A percentile compares a stretch with the other conserved stretches of the same genome.
These are phyloP conservation scores for Bellardia bayeri DNA, from an alignment of 2,888 invertebrate species.

Conservation along the genomic window DNA sequence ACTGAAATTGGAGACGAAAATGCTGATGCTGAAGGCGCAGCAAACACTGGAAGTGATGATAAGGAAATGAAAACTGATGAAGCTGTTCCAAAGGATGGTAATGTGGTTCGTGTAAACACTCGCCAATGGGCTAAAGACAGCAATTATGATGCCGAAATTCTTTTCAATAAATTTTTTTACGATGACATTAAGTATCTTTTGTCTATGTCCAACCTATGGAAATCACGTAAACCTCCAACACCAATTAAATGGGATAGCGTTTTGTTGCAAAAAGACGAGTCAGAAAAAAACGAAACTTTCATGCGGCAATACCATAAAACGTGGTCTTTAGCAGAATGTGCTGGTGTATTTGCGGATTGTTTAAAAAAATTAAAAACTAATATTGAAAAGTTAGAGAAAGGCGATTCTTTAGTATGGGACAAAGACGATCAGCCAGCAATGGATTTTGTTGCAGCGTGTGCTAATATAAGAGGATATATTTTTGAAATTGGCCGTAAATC, in stretches of 20 bases:
- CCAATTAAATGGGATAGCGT: constrained; percentile 90
- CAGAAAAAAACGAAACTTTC: constrained; percentile 77
- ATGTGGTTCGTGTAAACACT: constrained; percentile 89
- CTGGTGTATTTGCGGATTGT: constrained; percentile 89
- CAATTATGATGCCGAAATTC: constrained; percentile 92
- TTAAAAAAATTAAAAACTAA: constrained; percentile 87
- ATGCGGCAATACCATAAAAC: constrained; percentile 89
- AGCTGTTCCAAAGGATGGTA: constrained; percentile 82
- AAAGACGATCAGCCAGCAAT: constrained; percentile 97
- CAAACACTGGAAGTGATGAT: constrained; percentile 18
- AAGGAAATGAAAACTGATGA: constrained; percentile 88
- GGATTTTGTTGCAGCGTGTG: constrained; percentile 98
- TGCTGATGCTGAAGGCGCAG: constrained; percentile 40
- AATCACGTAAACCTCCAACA: constrained; percentile 92
- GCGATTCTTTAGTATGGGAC: constrained; percentile 92
- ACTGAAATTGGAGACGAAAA: constrained; percentile 39
- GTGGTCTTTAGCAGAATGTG: constrained; percentile 92
- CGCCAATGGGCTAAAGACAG: constrained; percentile 94
- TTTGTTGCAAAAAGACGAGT: constrained; percentile 83
- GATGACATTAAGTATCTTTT: constrained; percentile 98
- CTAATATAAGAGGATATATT: constrained; percentile 95
- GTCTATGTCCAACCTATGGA: constrained; percentile 98
- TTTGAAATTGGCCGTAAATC: constrained; percentile 95
- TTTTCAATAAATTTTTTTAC: constrained; percentile 96
- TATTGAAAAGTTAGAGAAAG: constrained; percentile 85